Conservation (phyloP, 2,888 invertebrate genomes). For the Rhopalosiphum nymphaeae region DNA sequence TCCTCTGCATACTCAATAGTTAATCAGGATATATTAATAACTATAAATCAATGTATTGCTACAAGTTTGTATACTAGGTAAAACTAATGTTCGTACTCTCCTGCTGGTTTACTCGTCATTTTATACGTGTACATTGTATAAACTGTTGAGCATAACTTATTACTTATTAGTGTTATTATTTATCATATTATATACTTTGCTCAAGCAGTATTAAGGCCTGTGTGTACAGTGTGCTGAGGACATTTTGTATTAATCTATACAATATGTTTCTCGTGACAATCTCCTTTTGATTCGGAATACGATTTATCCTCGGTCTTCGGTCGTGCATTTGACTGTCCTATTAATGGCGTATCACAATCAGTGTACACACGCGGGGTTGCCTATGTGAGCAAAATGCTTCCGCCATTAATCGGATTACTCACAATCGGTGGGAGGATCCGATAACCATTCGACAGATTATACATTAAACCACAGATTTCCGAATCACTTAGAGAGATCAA, state of each 20-base stretch:
- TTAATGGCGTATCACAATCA: neutral
- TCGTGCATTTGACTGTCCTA: neutral
- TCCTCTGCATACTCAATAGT: neutral
- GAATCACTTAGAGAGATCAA: neutral
- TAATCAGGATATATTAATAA: neutral
- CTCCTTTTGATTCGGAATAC: neutral
- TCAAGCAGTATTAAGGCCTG: neutral
- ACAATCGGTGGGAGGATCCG: neutral
- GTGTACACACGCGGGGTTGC: neutral
- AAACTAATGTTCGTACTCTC: neutral
- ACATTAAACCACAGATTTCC: neutral
- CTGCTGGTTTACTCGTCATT: neutral
- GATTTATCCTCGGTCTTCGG: neutral
- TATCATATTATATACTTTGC: neutral
- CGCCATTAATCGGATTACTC: slow-evolving; percentile 50
- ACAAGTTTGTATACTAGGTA: neutral
- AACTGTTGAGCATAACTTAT: neutral
- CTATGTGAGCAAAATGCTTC: slow-evolving; percentile 19
- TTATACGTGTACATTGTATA: neutral
- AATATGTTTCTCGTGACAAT: slow-evolving; percentile 3
- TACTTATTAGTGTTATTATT: neutral
- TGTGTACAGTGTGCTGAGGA: neutral
- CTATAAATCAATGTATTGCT: neutral
- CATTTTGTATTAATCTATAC: slow-evolving; percentile 4
- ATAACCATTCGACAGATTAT: slow-evolving; percentile 9